These are phyloP conservation scores for Orthosia incerta DNA, from an alignment of 2,888 invertebrate genomes.

Conservation along the genomic window DNA sequence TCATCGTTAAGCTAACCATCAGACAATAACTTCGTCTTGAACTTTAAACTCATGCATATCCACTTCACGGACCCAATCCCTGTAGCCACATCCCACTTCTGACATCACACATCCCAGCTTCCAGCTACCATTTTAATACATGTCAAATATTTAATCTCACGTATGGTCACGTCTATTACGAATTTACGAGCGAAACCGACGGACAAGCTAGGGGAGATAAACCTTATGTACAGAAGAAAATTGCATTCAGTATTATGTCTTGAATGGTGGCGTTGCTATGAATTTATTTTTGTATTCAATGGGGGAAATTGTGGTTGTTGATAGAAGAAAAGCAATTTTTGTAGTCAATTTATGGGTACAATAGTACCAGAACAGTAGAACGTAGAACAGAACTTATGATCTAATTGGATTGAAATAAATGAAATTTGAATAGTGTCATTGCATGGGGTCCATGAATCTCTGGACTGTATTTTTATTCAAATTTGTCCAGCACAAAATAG, in stretches of 20 bases:
- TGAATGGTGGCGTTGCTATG: slow-evolving; percentile 31
- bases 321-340: slow-evolving; percentile 15
- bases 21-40: slow-evolving; percentile 33
- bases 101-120: slow-evolving; percentile 2
- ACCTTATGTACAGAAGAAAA: slow-evolving; percentile 66
- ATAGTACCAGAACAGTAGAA: too few species aligned
- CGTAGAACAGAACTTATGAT: too few species aligned
- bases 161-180: slow-evolving; percentile 65
- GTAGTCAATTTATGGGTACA: slow-evolving; percentile 17
- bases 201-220: slow-evolving; percentile 65
- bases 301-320: slow-evolving; percentile 16
- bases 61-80: slow-evolving; percentile 15
- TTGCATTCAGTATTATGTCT: slow-evolving; percentile 56
- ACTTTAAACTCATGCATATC: slow-evolving; percentile 51
- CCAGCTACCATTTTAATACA: slow-evolving; percentile 55
- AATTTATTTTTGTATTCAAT: slow-evolving; percentile 52
- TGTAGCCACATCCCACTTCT: background rate
- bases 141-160: slow-evolving; percentile 63
- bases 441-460: background rate
- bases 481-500: background rate
- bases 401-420: too few species aligned
- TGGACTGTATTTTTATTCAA: background rate
- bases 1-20: slow-evolving; percentile 18
- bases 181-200: slow-evolving; percentile 65
- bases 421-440: background rate